Conservation (phyloP, 2,888 invertebrate species). For the Hypselothyrea guttata region DNA sequence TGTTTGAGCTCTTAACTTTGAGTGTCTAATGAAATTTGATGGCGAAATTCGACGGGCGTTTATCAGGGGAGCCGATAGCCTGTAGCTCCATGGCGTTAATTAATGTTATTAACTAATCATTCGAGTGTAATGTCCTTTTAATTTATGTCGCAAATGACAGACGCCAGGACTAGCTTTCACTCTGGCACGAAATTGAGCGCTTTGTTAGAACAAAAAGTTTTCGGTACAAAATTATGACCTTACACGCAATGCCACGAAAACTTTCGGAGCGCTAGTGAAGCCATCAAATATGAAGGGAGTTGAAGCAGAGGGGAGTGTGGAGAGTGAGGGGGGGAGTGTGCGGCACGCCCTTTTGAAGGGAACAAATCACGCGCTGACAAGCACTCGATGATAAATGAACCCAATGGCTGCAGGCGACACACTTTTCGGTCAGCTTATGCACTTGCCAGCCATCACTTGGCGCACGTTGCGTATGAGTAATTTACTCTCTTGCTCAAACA, state of each 20-base stretch:
- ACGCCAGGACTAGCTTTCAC: not conserved
- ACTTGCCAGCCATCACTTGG: constrained; percentile 28
- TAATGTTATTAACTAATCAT: constrained; percentile 59
- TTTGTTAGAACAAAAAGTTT: constrained; percentile 45
- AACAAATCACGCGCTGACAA: constrained; percentile 68
- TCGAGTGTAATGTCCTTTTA: constrained; percentile 52
- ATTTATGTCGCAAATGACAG: constrained; percentile 46
- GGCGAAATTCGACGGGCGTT: constrained; percentile 14
- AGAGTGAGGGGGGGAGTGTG: constrained; percentile 49
- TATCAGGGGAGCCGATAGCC: constrained; percentile 11
- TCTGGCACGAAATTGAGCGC: constrained; percentile 50
- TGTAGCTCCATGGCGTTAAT: constrained; percentile 46
- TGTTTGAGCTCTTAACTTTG: not conserved
- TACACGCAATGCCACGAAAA: constrained; percentile 52
- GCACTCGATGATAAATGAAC: constrained; percentile 65
- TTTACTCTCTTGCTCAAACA: constrained; percentile 25
- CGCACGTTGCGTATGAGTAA: constrained; percentile 64
- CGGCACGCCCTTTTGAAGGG: no score
- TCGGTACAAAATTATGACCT: constrained; percentile 54
- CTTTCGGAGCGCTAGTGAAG: constrained; percentile 26
- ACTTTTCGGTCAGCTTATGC: constrained; percentile 58
- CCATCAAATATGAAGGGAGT: constrained; percentile 38
- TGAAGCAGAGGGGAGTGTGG: no score
- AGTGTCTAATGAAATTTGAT: constrained; percentile 30
- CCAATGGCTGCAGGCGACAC: constrained; percentile 44